Conservation (phyloP, 2,888 invertebrate genomes). For the Eubasilissa splendida region DNA sequence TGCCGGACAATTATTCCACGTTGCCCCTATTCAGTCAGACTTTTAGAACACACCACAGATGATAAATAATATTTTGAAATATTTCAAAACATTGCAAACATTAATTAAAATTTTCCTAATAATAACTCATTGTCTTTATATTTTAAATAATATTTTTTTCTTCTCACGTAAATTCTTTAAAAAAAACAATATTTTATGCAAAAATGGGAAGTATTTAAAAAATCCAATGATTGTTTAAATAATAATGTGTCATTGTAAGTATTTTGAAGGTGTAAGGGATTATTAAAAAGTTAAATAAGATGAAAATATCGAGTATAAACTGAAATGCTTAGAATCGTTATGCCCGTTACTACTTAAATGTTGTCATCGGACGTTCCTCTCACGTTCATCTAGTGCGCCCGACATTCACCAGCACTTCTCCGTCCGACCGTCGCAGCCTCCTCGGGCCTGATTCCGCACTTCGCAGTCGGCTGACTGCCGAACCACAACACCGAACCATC, state of each 20-base stretch:
- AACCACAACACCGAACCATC: slow-evolving; percentile 3
- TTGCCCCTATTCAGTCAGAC: slow-evolving; percentile 5
- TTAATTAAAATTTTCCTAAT: too few relatives aligned
- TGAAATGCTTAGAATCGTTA: slow-evolving; percentile 35
- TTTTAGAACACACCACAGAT: background rate
- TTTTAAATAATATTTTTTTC: too few relatives aligned
- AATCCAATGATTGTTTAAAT: too few relatives aligned
- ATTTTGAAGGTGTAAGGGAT: too few relatives aligned
- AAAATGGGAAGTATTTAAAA: too few relatives aligned
- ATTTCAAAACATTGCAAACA: too few relatives aligned
- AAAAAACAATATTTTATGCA: too few relatives aligned
- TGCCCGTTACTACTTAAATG: slow-evolving; percentile 9
- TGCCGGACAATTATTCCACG: slow-evolving; percentile 24
- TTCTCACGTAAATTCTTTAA: too few relatives aligned
- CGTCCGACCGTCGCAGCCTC: slow-evolving; percentile 12
- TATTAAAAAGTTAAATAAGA: too few relatives aligned
- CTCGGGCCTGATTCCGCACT: background rate
- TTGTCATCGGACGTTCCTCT: background rate
- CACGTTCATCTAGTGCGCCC: background rate
- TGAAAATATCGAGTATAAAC: slow-evolving; percentile 7
- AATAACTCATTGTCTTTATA: too few relatives aligned
- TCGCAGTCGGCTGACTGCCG: background rate
- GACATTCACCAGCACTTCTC: slow-evolving; percentile 2
- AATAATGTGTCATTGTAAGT: too few relatives aligned
- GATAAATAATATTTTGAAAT: too few relatives aligned